Evolutionary conservation across 1,140 invertebrate genomes (phyloP).

Genomic region (Parapsyche elsis): DNA sequence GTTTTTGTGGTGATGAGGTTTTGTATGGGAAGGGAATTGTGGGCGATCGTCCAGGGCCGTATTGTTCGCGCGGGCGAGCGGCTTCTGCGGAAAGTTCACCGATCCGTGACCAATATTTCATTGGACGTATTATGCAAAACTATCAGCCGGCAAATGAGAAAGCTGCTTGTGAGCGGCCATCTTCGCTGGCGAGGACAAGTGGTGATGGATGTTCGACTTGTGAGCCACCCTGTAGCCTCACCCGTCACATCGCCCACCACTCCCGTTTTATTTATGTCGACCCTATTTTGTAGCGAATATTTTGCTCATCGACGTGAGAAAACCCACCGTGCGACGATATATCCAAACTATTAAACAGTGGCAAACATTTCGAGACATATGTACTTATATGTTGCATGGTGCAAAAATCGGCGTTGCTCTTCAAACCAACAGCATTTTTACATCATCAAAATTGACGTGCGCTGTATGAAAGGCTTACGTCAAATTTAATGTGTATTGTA

Average conservation of each 20-base stretch:
- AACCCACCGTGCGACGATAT: not conserved
- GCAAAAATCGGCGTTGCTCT: too few relatives aligned
- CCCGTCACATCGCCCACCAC: not conserved
- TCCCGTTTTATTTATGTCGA: constrained; percentile 1
- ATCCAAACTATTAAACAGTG: not conserved
- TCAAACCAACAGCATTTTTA: too few relatives aligned
- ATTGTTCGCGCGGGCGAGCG: constrained; percentile 3
- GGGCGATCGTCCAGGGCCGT: not conserved
- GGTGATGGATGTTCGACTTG: constrained; percentile 13
- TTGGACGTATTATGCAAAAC: constrained; percentile 29
- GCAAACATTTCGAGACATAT: too few relatives aligned
- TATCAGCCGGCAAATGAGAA: constrained; percentile 39
- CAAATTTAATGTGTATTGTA: too few relatives aligned
- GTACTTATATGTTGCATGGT: too few relatives aligned
- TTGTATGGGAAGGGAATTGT: too few relatives aligned
- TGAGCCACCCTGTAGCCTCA: not conserved
- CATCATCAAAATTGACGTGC: too few relatives aligned
- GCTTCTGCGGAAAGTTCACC: constrained; percentile 26
- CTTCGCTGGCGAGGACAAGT: constrained; percentile 5
- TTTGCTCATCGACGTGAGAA: constrained; percentile 4
- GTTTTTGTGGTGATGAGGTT: not conserved
- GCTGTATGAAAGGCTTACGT: too few relatives aligned
- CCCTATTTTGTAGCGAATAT: not conserved
- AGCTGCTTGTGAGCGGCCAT: not conserved
- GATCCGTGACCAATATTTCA: constrained; percentile 36